These are phyloP conservation scores for Syrphus vitripennis DNA, from an alignment of 2,888 invertebrate genomes.

Conservation along the genomic window DNA sequence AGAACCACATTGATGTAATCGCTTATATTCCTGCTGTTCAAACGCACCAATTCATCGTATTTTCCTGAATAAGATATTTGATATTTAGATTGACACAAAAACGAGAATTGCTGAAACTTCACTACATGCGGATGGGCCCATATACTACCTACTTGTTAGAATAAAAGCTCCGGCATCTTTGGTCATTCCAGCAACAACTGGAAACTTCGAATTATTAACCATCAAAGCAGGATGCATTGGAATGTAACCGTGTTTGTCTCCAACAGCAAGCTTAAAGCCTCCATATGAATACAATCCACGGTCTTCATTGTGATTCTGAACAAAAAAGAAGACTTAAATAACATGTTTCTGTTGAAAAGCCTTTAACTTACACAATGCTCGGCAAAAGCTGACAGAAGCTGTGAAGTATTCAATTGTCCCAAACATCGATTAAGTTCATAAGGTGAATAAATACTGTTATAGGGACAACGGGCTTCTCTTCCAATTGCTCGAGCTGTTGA, in stretches of 20 bases:
- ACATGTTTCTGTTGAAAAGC: no score
- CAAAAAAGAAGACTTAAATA: no score
- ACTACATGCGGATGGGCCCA: no score
- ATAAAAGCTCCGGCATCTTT: constrained; percentile 82
- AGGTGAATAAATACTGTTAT: constrained; percentile 17
- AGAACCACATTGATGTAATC: constrained; percentile 78
- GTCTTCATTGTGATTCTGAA: constrained; percentile 50
- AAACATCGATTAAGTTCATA: constrained; percentile 74
- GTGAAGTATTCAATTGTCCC: constrained; percentile 74
- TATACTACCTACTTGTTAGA: constrained; percentile 78
- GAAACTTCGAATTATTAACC: constrained; percentile 75
- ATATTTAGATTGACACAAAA: neutral
- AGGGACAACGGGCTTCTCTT: constrained; percentile 77
- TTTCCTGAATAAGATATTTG: constrained; percentile 73
- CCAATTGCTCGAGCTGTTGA: constrained; percentile 79
- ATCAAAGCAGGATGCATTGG: constrained; percentile 76
- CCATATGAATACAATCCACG: constrained; percentile 71
- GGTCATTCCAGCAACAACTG: constrained; percentile 81
- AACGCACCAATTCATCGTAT: constrained; percentile 75
- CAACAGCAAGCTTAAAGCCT: constrained; percentile 78
- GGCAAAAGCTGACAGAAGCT: constrained; percentile 75
- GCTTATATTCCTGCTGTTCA: constrained; percentile 75
- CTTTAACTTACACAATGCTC: constrained; percentile 72
- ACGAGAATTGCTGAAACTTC: no score
- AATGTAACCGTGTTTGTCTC: constrained; percentile 77